Conservation (phyloP, 1,140 invertebrate species). For the Acromyrmex heyeri region DNA sequence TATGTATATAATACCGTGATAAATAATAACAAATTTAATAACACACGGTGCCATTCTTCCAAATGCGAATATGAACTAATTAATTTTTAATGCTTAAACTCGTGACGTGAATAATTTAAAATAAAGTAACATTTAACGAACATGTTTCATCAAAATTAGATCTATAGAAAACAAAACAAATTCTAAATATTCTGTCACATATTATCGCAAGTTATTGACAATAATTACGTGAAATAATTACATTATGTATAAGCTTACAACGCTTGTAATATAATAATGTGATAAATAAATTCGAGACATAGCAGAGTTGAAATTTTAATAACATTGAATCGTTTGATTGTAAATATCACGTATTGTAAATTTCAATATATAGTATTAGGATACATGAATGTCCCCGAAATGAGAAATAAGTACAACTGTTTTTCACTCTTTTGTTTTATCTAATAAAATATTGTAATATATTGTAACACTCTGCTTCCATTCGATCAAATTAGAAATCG, state of each 20-base stretch:
- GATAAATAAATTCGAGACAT: not conserved
- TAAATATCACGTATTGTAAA: conserved; percentile 11
- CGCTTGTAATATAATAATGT: not conserved
- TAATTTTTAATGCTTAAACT: conserved; percentile 11
- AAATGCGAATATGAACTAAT: not conserved
- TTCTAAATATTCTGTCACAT: not conserved
- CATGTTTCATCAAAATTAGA: not conserved
- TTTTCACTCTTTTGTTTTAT: conserved; percentile 4
- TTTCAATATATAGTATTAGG: conserved; percentile 1
- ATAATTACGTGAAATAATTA: not conserved
- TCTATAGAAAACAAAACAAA: not conserved
- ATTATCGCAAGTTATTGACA: conserved; percentile 6
- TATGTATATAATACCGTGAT: not conserved
- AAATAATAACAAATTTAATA: conserved; percentile 3
- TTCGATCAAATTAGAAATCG: not conserved
- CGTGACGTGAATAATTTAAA: not conserved
- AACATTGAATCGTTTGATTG: not conserved
- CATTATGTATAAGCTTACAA: not conserved
- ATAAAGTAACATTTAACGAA: conserved; percentile 1
- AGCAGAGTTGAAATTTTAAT: conserved; percentile 32
- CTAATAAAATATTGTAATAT: not conserved
- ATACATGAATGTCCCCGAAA: conserved; percentile 10
- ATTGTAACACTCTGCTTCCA: not conserved
- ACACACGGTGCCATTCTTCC: not conserved
- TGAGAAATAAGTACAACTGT: conserved; percentile 2